Evolutionary conservation across 1,140 invertebrate species (phyloP).

Genomic region (Xylocopa sonorina): DNA sequence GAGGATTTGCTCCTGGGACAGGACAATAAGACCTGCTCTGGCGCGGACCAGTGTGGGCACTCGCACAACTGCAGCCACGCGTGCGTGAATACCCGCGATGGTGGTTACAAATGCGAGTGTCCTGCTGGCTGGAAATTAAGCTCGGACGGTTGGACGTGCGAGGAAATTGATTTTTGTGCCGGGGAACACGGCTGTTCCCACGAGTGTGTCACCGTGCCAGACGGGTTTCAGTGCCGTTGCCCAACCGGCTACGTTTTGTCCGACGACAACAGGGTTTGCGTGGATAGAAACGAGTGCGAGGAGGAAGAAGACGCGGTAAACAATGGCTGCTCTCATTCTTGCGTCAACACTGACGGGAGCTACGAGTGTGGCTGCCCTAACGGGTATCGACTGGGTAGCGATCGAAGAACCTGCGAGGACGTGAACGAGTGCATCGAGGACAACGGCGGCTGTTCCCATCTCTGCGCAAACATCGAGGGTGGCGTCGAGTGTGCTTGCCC

Average conservation of each 20-base stretch:
- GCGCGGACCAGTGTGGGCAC: slow-evolving; percentile 86
- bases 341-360: slow-evolving; percentile 86
- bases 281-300: slow-evolving; percentile 83
- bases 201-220: slow-evolving; percentile 80
- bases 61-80: slow-evolving; percentile 78
- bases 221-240: slow-evolving; percentile 83
- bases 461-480: slow-evolving; percentile 84
- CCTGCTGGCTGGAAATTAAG: slow-evolving; percentile 81
- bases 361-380: slow-evolving; percentile 85
- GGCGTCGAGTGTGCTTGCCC: slow-evolving; percentile 83
- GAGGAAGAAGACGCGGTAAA: slow-evolving; percentile 73
- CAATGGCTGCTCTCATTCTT: slow-evolving; percentile 83
- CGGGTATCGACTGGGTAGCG: slow-evolving; percentile 81
- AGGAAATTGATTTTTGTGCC: slow-evolving; percentile 87
- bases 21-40: slow-evolving; percentile 80
- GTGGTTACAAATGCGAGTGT: slow-evolving; percentile 85
- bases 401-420: slow-evolving; percentile 82
- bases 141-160: slow-evolving; percentile 77
- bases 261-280: slow-evolving; percentile 68
- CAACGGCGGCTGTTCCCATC: slow-evolving; percentile 83
- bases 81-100: slow-evolving; percentile 80
- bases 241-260: slow-evolving; percentile 81
- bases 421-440: slow-evolving; percentile 84
- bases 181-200: slow-evolving; percentile 82
- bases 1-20: slow-evolving; percentile 57